Base-by-base conservation (phyloP, 2,888 invertebrate genomes). In the Eumerus sabulonum region DNA sequence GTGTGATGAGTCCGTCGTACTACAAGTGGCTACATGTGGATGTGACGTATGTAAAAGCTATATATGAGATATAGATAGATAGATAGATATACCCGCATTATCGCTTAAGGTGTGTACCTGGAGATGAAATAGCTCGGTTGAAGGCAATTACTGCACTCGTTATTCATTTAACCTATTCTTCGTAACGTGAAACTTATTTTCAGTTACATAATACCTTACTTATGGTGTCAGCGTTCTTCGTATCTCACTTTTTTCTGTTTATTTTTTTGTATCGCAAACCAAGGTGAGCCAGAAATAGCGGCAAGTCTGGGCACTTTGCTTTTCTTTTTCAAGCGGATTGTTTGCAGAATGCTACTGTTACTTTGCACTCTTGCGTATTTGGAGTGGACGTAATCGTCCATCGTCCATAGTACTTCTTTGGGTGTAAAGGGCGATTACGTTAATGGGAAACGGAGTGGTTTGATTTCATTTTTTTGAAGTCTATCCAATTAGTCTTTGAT, bases 221-320 rank as follows among this genome's bases (percentile, higher is more conserved):
- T 45, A 45, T 35, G 9, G n/a, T 12, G n/a, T 44, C 9, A 36
- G n/a, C 47, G 27, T 53, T 47, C 48, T 44, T 57, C 38, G 9
- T 36, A 5, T 47, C 12, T 9, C 45, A 53, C 45, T 19, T 17
- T 18, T 14, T 48, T 38, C 14, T 14, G 9, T 48, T 27, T 27
- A 4, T 27, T 27, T 27, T 27, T 27, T 2, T n/a, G 44, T n/a
- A 36, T 72, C 72, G 50, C 72, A 48, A 72, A 66, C 62, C 72
- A 72, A 76, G 72, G 72, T 62, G 60, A 72, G 48, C 66, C 9
- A 18, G 56, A 66, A 62, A 56, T 73, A 36, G 53, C 36, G 40
- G 53, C 44, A 63, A 47, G 40, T 56, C 42, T 48, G 67, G 27
- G 27, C 7, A 27, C 27, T 7, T 27, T 27, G 7, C 27, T 27